A percentile compares a stretch with the other conserved stretches of the same genome.
These are phyloP conservation scores for Globia sparganii DNA, from an alignment of 2,888 invertebrate genomes.

Conservation along the genomic window DNA sequence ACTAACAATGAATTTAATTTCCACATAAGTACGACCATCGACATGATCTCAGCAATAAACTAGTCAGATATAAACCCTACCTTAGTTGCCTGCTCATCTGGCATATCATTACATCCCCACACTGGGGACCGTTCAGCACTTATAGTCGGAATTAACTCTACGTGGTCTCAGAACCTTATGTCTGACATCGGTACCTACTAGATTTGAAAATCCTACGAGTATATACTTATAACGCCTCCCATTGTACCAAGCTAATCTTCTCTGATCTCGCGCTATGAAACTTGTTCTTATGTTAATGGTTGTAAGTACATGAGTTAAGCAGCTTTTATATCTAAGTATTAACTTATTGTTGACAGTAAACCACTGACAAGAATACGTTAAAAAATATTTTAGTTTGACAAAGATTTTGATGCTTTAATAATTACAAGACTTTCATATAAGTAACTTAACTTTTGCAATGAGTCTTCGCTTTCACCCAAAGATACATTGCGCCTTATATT, in stretches of 20 bases:
- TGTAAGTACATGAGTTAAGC: neutral
- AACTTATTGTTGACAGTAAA: neutral
- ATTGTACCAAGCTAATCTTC: slow-evolving; percentile 22
- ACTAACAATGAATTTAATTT: neutral
- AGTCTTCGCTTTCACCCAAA: neutral
- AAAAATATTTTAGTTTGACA: no score
- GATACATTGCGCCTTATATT: neutral
- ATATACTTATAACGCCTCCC: slow-evolving; percentile 1
- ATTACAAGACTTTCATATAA: neutral
- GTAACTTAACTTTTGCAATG: neutral
- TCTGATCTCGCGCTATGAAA: slow-evolving; percentile 9
- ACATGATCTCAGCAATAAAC: slow-evolving; percentile 1
- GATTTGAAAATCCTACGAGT: slow-evolving; percentile 11
- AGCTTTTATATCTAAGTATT: neutral
- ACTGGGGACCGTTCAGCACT: slow-evolving; percentile 21
- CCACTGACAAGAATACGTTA: neutral
- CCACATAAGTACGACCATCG: neutral
- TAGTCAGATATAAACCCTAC: neutral
- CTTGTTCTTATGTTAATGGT: slow-evolving; percentile 1
- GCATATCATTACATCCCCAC: slow-evolving; percentile 20
- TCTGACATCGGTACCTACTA: slow-evolving; percentile 18
- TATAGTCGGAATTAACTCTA: slow-evolving; percentile 37
- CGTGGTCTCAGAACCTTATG: slow-evolving; percentile 8
- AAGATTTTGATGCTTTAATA: no score
- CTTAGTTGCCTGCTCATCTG: neutral